phyloP scores from a whole-genome alignment of 2,113 vertebrate species.

The Propithecus coquereli region DNA sequence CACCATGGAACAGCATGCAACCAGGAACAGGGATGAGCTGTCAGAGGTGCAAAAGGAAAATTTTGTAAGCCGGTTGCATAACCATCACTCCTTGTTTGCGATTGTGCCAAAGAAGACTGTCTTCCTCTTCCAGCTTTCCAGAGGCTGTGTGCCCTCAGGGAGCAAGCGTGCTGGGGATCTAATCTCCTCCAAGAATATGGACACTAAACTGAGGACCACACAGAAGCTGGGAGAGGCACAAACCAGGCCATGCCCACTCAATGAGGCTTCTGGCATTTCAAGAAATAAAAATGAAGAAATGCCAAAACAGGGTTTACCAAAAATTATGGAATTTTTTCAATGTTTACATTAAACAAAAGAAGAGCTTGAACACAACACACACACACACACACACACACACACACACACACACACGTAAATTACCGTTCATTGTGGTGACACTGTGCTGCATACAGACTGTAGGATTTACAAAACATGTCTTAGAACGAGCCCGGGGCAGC shows the following conservation, averaged over 20 bases:
- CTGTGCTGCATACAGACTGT: rapidly evolving
- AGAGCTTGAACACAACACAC: neutral
- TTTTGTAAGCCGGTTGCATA: neutral
- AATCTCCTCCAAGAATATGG: neutral
- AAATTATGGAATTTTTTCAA: neutral
- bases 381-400: neutral
- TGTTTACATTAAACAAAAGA: neutral
- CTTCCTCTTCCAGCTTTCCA: neutral
- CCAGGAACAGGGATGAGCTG: neutral
- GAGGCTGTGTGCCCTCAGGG: neutral
- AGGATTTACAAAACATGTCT: neutral
- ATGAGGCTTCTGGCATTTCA: neutral
- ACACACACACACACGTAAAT: neutral
- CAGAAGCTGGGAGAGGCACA: neutral
- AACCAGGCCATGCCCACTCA: rapidly evolving
- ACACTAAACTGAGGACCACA: neutral
- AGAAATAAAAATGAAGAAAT: neutral
- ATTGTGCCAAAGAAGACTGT: neutral
- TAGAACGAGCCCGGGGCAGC: neutral
- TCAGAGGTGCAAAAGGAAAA: neutral
- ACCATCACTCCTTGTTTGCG: neutral
- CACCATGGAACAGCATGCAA: neutral
- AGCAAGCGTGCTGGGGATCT: rapidly evolving
- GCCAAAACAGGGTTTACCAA: neutral
- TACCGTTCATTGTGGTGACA: too few species aligned